Conservation (phyloP, 2,888 invertebrate genomes). For the Hylaea fasciaria region DNA sequence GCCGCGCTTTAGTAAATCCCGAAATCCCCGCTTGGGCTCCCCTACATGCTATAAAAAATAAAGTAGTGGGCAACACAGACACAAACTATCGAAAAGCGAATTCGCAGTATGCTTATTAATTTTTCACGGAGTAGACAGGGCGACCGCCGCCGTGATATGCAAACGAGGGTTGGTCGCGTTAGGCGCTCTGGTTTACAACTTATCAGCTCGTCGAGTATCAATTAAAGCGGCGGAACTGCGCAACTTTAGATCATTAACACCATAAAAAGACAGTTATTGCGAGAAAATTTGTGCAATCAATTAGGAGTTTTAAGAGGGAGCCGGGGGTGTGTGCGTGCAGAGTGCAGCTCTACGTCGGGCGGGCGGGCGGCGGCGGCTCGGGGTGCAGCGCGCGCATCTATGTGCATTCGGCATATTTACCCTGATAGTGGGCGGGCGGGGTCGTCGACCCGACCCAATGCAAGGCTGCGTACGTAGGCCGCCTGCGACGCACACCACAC, state of each 20-base stretch:
- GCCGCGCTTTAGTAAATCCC: too few relatives aligned
- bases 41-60: too few relatives aligned
- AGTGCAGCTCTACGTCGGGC: conserved; percentile 67
- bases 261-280: conserved; percentile 84
- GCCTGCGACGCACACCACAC: conserved; percentile 63
- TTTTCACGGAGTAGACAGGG: conserved; percentile 66
- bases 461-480: conserved; percentile 78
- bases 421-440: conserved; percentile 83
- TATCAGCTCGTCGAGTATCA: conserved; percentile 70
- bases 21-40: too few relatives aligned
- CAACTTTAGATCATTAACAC: conserved; percentile 83
- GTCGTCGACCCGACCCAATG: conserved; percentile 84
- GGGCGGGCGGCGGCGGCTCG: conserved; percentile 48
- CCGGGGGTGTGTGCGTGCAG: conserved; percentile 72
- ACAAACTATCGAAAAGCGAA: conserved; percentile 56
- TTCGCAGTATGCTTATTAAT: conserved; percentile 67
- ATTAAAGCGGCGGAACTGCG: conserved; percentile 77
- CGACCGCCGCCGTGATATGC: conserved; percentile 60
- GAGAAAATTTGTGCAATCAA: conserved; percentile 85
- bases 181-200: conserved; percentile 60
- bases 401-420: conserved; percentile 85
- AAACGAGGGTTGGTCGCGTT: conserved; percentile 61
- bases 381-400: conserved; percentile 81
- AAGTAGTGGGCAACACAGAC: conserved; percentile 11
- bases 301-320: conserved; percentile 82